A percentile compares a stretch with the other conserved stretches of the same genome.
phyloP scores from a whole-genome alignment of 2,888 invertebrate genomes.

The Lamproptera curius region DNA sequence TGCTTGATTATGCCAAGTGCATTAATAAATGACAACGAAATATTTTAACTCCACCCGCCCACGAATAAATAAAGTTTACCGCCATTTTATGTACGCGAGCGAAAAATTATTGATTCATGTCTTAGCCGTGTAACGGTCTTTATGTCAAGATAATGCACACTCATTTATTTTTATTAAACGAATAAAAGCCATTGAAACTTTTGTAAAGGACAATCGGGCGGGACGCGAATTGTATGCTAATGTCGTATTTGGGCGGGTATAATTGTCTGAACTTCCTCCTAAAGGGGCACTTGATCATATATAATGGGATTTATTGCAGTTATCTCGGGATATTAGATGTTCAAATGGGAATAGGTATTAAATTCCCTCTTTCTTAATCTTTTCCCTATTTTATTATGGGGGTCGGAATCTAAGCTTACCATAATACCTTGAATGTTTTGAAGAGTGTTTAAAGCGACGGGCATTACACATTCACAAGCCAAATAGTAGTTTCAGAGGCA shows the following conservation, averaged over 20 bases:
- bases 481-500: too few relatives aligned
- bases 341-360: too few relatives aligned
- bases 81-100: constrained; percentile 1
- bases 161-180: constrained; percentile 62
- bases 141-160: constrained; percentile 37
- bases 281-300: constrained; percentile 52
- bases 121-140: constrained; percentile 19
- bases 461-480: too few relatives aligned
- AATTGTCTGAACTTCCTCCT: constrained; percentile 66
- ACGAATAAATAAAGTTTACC: constrained; percentile 12
- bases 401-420: too few relatives aligned
- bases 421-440: too few relatives aligned
- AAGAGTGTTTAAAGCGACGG: too few relatives aligned
- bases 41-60: constrained; percentile 11
- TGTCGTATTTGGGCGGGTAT: constrained; percentile 47
- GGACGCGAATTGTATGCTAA: constrained; percentile 69
- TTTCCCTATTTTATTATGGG: too few relatives aligned
- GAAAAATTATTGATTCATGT: constrained; percentile 13
- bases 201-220: constrained; percentile 54
- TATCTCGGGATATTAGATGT: too few relatives aligned
- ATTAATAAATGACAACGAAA: constrained; percentile 16
- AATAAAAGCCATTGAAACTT: constrained; percentile 61
- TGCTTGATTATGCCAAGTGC: constrained; percentile 24
- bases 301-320: constrained; percentile 48
- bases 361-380: too few relatives aligned